Evolutionary conservation across 2,113 vertebrate genomes (phyloP), one percentile per base, ranked within the genome.

Genomic region (Callipepla squamata): DNA sequence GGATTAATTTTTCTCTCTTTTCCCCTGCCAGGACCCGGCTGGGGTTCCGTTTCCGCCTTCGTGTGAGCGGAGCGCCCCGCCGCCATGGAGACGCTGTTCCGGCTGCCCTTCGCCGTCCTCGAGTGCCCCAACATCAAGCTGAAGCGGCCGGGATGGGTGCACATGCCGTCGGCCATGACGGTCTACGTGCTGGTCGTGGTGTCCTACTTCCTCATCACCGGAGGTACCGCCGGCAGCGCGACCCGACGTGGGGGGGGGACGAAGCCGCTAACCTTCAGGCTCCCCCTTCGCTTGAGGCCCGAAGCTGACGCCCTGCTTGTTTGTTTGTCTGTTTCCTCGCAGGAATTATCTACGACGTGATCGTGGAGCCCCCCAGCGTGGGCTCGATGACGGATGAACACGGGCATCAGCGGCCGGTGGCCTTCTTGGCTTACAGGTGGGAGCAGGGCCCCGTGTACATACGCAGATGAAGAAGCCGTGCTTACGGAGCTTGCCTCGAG

Each of bases 291-390:
- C n/a, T 21, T 3, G 0, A 13, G 12, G 18, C 15, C 8, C 9
- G 1, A 14, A 26, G 77, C 11, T 77, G 17, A 36, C 65, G 10
- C 14, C 12, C 22, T 13, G 48, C 13, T 23, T 50, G 21, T 50
- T 21, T 20, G 50, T 51, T 26, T 53, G 14, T 53, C 30, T 53
- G 51, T 53, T 30, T 66, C 6, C 21, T 28, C 51, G 0, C 45
- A 99, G 99, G 99, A 32, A 99, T 99, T 55, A 99, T 99, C 95
- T 99, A 99, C 18, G 99, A 99, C 55, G 99, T 99, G 40, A 99
- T 99, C 34, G 99, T 99, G n/a, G 99, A 99, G 32, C 99, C 99
- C 30, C 99, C 99, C 5, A 99, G 99, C 87, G 99, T 99, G 51
- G 99, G 99, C 21, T 99, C 99, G 13, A 99, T 99, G 99, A 99